These are phyloP conservation scores for Centropus unirufus DNA, from an alignment of 2,113 vertebrate genomes.

Conservation along the genomic window DNA sequence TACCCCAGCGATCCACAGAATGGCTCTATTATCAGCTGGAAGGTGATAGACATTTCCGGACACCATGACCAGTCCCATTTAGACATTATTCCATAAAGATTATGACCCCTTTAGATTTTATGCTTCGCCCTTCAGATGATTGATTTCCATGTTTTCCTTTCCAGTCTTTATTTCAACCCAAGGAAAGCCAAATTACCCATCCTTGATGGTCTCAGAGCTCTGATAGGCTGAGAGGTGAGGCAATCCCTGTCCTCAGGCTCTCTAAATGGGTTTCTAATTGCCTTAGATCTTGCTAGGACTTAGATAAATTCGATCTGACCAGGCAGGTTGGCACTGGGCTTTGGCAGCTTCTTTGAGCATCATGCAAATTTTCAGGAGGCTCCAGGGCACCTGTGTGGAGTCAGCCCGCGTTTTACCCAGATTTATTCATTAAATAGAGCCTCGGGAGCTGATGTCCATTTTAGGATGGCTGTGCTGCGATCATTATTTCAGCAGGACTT, in stretches of 20 bases:
- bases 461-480: constrained; percentile 32
- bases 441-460: constrained; percentile 58
- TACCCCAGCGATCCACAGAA: background rate
- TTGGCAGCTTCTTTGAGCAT: constrained; percentile 53
- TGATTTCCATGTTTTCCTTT: constrained; percentile 39
- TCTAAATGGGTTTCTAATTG: constrained; percentile 68
- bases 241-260: constrained; percentile 45
- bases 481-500: constrained; percentile 43
- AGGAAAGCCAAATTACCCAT: constrained; percentile 49
- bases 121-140: background rate
- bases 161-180: constrained; percentile 38
- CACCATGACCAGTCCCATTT: background rate
- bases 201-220: constrained; percentile 29
- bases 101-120: constrained; percentile 40
- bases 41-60: constrained; percentile 39
- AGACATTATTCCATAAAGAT: constrained; percentile 35
- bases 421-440: constrained; percentile 54
- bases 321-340: constrained; percentile 62
- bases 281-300: constrained; percentile 44
- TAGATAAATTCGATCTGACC: constrained; percentile 64
- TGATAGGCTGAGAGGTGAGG: constrained; percentile 41
- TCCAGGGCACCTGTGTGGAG: constrained; percentile 58
- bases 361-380: constrained; percentile 63
- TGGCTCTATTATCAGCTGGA: constrained; percentile 35
- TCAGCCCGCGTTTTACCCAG: constrained; percentile 48